Evolutionary conservation across 2,888 invertebrate genomes (phyloP).

Genomic region (Ashinkailepas kermadecensis): DNA sequence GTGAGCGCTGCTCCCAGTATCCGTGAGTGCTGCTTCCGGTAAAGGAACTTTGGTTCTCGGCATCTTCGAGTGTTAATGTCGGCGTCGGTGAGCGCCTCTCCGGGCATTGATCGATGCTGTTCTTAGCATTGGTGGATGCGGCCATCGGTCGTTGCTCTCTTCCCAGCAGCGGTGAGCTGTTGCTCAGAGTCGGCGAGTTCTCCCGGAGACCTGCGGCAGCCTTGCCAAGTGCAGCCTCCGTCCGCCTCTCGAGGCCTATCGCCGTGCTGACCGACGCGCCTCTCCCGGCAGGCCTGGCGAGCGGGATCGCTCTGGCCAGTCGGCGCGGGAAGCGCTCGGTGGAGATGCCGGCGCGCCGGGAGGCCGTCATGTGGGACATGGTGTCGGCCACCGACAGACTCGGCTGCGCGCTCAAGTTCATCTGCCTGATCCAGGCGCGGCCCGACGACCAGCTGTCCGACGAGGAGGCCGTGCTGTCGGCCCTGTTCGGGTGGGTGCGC

Average conservation of each 20-base stretch:
- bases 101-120: neutral
- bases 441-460: neutral
- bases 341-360: neutral
- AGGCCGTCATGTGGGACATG: neutral
- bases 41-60: no score
- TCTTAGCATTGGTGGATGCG: neutral
- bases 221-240: neutral
- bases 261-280: neutral
- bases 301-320: conserved; percentile 3
- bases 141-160: neutral
- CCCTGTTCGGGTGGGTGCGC: conserved; percentile 1
- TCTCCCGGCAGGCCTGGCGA: neutral
- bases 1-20: no score
- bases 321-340: conserved; percentile 4
- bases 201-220: neutral
- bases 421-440: conserved; percentile 9
- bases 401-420: neutral
- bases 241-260: neutral
- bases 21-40: no score
- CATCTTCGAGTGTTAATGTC: no score
- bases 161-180: neutral
- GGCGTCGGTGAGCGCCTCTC: neutral
- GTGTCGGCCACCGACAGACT: neutral
- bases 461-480: conserved; percentile 1
- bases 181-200: neutral